Conservation (phyloP, 1,140 invertebrate genomes). For the Trichoplusia ni region DNA sequence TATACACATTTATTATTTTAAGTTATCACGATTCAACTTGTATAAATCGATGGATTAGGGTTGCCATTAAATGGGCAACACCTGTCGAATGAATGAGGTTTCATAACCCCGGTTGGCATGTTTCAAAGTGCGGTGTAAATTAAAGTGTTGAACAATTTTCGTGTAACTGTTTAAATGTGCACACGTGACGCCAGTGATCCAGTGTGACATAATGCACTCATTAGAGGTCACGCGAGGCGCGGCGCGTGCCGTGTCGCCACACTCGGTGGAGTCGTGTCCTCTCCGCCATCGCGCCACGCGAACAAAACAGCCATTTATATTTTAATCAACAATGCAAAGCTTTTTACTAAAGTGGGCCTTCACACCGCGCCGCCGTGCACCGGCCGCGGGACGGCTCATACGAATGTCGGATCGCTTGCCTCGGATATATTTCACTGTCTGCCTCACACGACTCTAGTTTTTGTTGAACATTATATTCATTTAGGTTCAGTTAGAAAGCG, state of each 20-base stretch:
- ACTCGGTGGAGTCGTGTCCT: not conserved
- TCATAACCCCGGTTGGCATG: not conserved
- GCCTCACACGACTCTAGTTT: not conserved
- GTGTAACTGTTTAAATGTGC: not conserved
- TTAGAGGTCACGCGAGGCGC: not conserved
- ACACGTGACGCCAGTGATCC: conserved; percentile 7
- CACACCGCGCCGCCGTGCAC: too few relatives aligned
- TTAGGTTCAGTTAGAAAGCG: conserved; percentile 11
- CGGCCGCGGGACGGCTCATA: not conserved
- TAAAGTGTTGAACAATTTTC: not conserved
- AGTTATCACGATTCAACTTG: too few relatives aligned
- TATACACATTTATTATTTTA: too few relatives aligned
- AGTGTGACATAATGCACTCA: conserved; percentile 20
- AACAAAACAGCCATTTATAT: conserved; percentile 3
- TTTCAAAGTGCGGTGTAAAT: not conserved
- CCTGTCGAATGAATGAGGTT: not conserved
- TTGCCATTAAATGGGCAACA: not conserved
- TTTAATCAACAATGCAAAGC: not conserved
- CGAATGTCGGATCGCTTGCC: not conserved
- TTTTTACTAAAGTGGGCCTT: not conserved
- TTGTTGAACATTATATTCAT: not conserved
- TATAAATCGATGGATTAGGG: too few relatives aligned
- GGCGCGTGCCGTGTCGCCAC: not conserved
- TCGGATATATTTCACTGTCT: not conserved
- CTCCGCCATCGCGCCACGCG: not conserved